Evolutionary conservation across 2,113 vertebrate genomes (phyloP).

Genomic region (Irena cyanogastra): DNA sequence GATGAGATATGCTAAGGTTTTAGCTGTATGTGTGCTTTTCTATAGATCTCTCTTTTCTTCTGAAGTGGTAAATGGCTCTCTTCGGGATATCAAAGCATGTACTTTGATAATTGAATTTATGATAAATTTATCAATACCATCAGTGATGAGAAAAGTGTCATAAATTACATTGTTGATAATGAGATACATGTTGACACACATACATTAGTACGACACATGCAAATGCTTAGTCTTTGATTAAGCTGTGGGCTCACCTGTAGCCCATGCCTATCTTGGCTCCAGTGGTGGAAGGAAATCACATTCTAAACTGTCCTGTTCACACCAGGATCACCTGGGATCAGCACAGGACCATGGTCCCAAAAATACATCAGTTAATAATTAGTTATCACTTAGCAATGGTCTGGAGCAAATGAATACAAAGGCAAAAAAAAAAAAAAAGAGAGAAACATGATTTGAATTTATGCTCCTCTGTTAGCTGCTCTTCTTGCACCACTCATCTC

Average conservation of each 20-base stretch:
- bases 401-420: neutral
- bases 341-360: neutral
- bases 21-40: neutral
- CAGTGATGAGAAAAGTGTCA: neutral
- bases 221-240: neutral
- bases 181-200: neutral
- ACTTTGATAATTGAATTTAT: neutral
- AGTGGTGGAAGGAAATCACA: neutral
- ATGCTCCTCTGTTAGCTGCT: neutral
- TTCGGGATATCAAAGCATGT: neutral
- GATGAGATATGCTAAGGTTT: neutral
- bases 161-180: neutral
- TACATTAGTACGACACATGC: neutral
- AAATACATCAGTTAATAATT: neutral
- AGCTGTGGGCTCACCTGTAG: neutral
- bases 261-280: neutral
- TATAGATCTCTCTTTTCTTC: neutral
- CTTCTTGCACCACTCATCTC: neutral
- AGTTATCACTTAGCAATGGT: neutral
- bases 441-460: neutral
- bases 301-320: fast-evolving
- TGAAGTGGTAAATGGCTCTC: neutral
- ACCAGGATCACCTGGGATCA: neutral
- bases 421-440: neutral
- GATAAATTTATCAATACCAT: neutral